Evolutionary conservation across 2,113 vertebrate genomes (phyloP).

Genomic region (Syrmaticus mikado): DNA sequence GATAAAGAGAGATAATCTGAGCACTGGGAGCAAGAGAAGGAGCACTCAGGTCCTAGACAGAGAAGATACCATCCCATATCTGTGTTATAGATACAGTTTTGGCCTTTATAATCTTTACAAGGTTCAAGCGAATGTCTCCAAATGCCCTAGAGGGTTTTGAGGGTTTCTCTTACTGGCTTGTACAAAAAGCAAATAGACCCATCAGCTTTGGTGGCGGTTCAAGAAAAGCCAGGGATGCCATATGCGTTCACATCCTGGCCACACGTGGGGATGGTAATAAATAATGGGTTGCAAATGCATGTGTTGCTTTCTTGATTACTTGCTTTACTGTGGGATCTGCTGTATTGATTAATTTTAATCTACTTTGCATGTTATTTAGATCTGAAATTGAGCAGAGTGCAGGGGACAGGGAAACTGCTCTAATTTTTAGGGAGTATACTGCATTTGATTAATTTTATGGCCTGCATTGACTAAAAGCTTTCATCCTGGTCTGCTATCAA

Average conservation of each 20-base stretch:
- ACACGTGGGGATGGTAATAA: conserved; percentile 31
- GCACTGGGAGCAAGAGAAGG: neutral
- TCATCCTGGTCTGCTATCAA: conserved; percentile 56
- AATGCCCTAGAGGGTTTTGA: neutral
- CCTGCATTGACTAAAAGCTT: conserved; percentile 52
- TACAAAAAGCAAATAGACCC: neutral
- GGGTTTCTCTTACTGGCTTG: neutral
- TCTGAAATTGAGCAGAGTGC: conserved; percentile 14
- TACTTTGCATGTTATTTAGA: conserved; percentile 42
- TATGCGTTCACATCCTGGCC: neutral
- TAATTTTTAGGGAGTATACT: conserved; percentile 24
- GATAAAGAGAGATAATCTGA: neutral
- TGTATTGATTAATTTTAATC: conserved; percentile 40
- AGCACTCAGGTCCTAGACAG: neutral
- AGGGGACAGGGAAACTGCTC: neutral
- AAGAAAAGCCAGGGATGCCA: conserved; percentile 27
- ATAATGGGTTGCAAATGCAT: conserved; percentile 44
- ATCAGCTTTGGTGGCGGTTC: neutral
- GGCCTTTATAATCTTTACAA: neutral
- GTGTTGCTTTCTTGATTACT: conserved; percentile 43
- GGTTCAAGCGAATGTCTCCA: neutral
- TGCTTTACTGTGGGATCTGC: conserved; percentile 46
- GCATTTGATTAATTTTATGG: conserved; percentile 46
- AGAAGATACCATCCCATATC: neutral
- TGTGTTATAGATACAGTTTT: neutral